Base-by-base conservation (phyloP, 2,113 vertebrate species). In the Carassius carassius region DNA sequence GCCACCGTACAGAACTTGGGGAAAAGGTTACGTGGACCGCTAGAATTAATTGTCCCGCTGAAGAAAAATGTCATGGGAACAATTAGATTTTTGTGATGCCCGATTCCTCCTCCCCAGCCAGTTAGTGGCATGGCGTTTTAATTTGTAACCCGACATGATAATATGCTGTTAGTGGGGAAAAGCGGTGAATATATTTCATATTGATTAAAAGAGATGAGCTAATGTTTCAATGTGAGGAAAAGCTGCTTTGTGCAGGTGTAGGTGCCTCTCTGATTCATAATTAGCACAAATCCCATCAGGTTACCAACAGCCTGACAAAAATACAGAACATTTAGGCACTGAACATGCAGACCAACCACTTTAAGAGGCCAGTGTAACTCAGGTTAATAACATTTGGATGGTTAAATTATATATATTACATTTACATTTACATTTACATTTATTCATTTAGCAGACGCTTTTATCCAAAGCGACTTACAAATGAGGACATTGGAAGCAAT, bases 91-190 rank as follows among this genome's bases (percentile, higher is more conserved):
- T 90, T 92, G 90, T 88, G 92, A 94, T 92, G 92, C 89, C 89
- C 91, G 91, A 92, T 94, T 92, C 90, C 86, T 90, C 49, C 92
- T 92, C 87, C 90, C 90, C 87, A 89, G 87, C 93, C 93, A 92
- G 92, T 94, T 94, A 92, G 91, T 86, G 78, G 90, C 86, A 85
- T 80, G 89, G 89, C 92, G 89, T 93, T 95, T 95, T 94, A 93
- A 94, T 95, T 94, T 94, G 92, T 94, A 93, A 93, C 93, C 92
- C 90, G 92, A 93, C 92, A 92, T 93, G 92, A 94, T 93, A 93
- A 94, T 94, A 91, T 92, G 91, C 88, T 69, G 84, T 89, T 90
- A 87, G 88, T 88, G 89, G 60, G 89, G 90, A 89, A 87, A 89
- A 90, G 92, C 89, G 89, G 90, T 88, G 92, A 92, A 92, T 92